These are phyloP conservation scores for Anolis apletophallus DNA, from an alignment of 2,797 vertebrate genomes.

Conservation along the genomic window DNA sequence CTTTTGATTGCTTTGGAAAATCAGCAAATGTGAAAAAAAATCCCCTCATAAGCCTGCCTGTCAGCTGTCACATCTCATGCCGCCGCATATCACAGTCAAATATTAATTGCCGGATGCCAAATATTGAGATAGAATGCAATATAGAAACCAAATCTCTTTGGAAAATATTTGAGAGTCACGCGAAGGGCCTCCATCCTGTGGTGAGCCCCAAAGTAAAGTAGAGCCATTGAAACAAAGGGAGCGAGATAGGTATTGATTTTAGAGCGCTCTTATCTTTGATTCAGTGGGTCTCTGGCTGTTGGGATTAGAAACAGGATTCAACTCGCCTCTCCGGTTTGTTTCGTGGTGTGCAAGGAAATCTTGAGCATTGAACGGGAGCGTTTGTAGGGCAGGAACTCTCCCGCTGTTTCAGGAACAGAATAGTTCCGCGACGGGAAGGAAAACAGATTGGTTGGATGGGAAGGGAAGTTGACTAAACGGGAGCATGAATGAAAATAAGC, in stretches of 20 bases:
- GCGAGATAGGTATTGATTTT: too few relatives aligned
- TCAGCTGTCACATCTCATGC: neutral
- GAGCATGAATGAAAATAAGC: neutral
- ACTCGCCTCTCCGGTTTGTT: neutral
- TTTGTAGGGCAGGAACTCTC: neutral
- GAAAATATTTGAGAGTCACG: neutral
- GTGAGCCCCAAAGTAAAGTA: too few relatives aligned
- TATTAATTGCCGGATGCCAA: neutral
- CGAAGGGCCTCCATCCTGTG: too few relatives aligned
- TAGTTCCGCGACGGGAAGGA: neutral
- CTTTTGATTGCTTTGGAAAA: neutral
- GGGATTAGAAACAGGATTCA: neutral
- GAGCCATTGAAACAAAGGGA: too few relatives aligned
- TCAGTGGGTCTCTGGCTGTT: too few relatives aligned
- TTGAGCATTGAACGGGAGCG: neutral
- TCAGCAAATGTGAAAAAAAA: neutral
- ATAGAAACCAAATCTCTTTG: neutral
- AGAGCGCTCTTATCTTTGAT: too few relatives aligned
- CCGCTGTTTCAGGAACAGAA: too few relatives aligned
- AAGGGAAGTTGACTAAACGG: neutral
- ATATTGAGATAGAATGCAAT: neutral
- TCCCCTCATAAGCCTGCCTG: neutral
- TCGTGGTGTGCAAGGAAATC: neutral
- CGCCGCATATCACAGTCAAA: neutral
- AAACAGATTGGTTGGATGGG: neutral